Percentiles rank a stretch among this genome's conserved stretches.
Evolutionary conservation across 1,140 invertebrate genomes (phyloP).

Genomic region (Chlorops oryzae): DNA sequence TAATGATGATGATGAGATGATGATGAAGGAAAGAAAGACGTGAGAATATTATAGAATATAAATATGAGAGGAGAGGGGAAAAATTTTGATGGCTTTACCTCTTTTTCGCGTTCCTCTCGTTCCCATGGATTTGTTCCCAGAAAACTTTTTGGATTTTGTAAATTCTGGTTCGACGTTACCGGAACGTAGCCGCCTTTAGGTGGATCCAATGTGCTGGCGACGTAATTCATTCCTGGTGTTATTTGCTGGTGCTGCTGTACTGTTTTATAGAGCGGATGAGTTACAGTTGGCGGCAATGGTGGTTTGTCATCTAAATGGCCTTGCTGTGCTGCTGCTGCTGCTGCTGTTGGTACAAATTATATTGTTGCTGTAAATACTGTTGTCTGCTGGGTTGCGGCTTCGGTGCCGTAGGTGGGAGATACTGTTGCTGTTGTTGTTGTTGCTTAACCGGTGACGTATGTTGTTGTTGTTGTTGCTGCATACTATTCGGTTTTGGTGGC

Average conservation of each 20-base stretch:
- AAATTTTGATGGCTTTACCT: constrained; percentile 39
- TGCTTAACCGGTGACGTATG: constrained; percentile 33
- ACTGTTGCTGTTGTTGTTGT: constrained; percentile 17
- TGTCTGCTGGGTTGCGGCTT: constrained; percentile 47
- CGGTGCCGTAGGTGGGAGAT: constrained; percentile 39
- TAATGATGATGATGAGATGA: too few species aligned
- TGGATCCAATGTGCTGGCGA: constrained; percentile 62
- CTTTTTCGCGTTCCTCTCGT: constrained; percentile 79
- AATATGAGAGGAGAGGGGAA: background rate
- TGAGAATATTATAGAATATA: too few species aligned
- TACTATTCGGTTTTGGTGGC: constrained; percentile 35
- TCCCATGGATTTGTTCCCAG: constrained; percentile 73
- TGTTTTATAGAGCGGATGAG: constrained; percentile 65
- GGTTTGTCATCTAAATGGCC: constrained; percentile 53
- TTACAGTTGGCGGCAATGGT: constrained; percentile 65
- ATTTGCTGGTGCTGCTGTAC: constrained; percentile 58
- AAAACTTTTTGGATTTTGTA: constrained; percentile 27
- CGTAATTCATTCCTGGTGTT: constrained; percentile 39
- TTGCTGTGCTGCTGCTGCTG: constrained; percentile 27
- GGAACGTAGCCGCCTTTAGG: constrained; percentile 69
- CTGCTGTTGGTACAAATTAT: constrained; percentile 25
- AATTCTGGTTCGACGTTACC: constrained; percentile 23
- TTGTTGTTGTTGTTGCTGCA: constrained; percentile 28
- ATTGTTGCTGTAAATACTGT: constrained; percentile 35
- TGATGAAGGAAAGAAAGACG: too few species aligned